Evolutionary conservation across 2,797 vertebrate species (phyloP), one percentile per base, ranked within the genome.

Genomic region (Australoheros facetus): DNA sequence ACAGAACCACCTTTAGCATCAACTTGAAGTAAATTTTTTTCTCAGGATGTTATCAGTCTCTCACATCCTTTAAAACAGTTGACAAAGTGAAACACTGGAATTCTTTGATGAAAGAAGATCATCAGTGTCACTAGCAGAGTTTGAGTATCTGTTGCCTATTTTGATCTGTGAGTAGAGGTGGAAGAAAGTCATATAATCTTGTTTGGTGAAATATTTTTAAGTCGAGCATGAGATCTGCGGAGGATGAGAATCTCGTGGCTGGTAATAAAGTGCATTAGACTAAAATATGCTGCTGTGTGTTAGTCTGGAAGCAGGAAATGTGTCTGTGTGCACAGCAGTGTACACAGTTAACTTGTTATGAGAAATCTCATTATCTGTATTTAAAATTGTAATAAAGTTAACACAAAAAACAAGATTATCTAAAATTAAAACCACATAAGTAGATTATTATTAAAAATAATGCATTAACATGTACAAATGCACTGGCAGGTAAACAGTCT

Each of bases 211-310:
- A 58, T 80, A 77, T 89, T 83, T 89, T 76, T 73, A 80, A 84
- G 69, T 45, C 2, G 2, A 82, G 80, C 75, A 76, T 82, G 87
- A 88, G 83, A 62, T 76, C 77, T 78, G 72, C 13, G 37, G 30
- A 30, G 79, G 87, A 82, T 86, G 80, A 80, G 75, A 80, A 80
- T 78, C 89, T 71, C 54, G 59, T 91, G 88, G 64, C 71, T 86
- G 70, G 30, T 83, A 81, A 89, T 88, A 77, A 83, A 88, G 60
- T 34, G 53, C 77, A 79, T 79, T 59, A 81, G 64, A 70, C 53
- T 56, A 11, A 54, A 23, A 56, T 79, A n/a, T 58, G 64, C 58
- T 45, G 23, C 23, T 59, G 60, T 70, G 62, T 58, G 23, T 78
- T 30, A 17, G 32, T 1, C 17, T 71, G 48, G 48, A 32, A 17